Conservation (phyloP, 2,113 vertebrate species). For the Cettia cetti region DNA sequence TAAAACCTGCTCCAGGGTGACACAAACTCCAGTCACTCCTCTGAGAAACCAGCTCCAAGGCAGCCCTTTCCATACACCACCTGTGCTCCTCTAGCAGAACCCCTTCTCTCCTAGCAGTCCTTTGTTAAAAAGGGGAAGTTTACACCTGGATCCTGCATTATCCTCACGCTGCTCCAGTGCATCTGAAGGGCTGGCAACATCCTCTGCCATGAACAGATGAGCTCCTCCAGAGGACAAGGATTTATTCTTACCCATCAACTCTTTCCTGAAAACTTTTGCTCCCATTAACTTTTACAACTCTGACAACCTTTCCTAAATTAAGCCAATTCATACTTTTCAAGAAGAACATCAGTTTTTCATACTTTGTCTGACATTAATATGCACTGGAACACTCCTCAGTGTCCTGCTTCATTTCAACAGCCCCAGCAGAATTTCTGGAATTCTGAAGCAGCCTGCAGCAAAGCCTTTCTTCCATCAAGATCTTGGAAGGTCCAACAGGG, state of each 20-base stretch:
- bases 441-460: not conserved
- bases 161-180: not conserved
- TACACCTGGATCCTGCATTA: not conserved
- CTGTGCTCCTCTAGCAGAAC: not conserved
- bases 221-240: not conserved
- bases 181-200: not conserved
- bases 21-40: not conserved
- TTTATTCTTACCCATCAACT: not conserved
- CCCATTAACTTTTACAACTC: not conserved
- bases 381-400: not conserved
- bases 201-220: not conserved
- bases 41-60: not conserved
- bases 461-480: not conserved
- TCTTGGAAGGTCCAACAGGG: not conserved
- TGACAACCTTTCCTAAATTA: not conserved
- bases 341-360: not conserved
- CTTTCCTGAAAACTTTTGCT: not conserved
- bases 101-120: not conserved
- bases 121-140: not conserved
- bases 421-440: not conserved
- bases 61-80: accelerated
- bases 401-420: not conserved
- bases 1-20: not conserved
- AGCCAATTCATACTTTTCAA: not conserved
- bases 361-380: not conserved